Base-by-base conservation (phyloP, 2,888 invertebrate species). In the Neoitamus cyanurus region DNA sequence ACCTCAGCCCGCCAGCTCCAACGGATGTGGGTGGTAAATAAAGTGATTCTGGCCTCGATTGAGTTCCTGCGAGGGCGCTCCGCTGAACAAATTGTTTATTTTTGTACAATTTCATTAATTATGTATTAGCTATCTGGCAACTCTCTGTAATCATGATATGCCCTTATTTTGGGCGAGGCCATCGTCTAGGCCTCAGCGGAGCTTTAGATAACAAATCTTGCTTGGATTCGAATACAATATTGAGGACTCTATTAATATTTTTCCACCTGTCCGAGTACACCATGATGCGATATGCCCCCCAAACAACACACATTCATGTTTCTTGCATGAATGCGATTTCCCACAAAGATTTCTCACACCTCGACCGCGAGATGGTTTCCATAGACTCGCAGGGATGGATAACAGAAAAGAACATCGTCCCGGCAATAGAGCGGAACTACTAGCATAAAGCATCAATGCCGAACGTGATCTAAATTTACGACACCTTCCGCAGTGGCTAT, bases 391-490 rank as follows among this genome's bases (percentile, higher is more conserved):
- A 1, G 58, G 25, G 9, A 34, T 7, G 4, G 7, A 7, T 58
- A 20, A 58, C 58, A 20, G 25, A 58, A 58, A 58, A 20, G 20
- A 58, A 58, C 58, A 58, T 58, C 58, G 25, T 9, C 20, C 6
- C 2, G 25, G 20, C 20, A 1, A 3, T 20, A 58, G 6, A 58
- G 58, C 20, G 58, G 58, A 25, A 58, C 15, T n/a, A n/a, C n/a
- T n/a, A 34, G 4, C 7, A 34, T 34, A 34, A 34, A 34, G 58
- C 58, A 1, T 58, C 25, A 20, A 9, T 58, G 25, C 15, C 58
- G 58, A 58, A 75, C 75, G 75, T 75, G 75, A 75, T 42, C 75
- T 5, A 75, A 75, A 75, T 75, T 75, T 75, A 37, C 20, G 75
- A 75, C 42, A 58, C 20, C 58, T 58, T 58, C 58, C 25, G 15